phyloP scores from a whole-genome alignment of 2,888 invertebrate species.

The Drosophila colorata region DNA sequence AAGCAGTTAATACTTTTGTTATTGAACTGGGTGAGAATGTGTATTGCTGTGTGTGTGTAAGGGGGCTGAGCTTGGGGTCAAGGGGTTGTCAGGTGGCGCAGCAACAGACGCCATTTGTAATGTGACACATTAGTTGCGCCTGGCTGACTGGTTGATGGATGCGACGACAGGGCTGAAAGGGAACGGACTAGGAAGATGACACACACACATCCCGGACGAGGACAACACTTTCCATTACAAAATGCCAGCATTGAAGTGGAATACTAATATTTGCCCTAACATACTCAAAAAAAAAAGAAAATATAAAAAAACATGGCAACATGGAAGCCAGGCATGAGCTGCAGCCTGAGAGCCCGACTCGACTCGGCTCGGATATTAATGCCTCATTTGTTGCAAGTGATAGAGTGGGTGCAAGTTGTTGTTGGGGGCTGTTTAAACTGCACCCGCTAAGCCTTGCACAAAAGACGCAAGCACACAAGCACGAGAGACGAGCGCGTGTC shows the following conservation, averaged over 20 bases:
- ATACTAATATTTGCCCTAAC: conserved; percentile 77
- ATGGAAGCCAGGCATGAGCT: conserved; percentile 53
- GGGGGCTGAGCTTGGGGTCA: neutral
- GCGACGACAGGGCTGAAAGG: conserved; percentile 21
- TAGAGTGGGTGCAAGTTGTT: conserved; percentile 21
- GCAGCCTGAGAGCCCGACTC: neutral
- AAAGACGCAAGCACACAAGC: conserved; percentile 43
- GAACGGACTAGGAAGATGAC: conserved; percentile 24
- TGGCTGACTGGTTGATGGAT: conserved; percentile 68
- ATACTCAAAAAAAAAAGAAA: conserved; percentile 60
- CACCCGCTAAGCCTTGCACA: conserved; percentile 63
- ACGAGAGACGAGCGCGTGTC: neutral
- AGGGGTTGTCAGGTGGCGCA: conserved; percentile 31
- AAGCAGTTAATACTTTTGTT: conserved; percentile 66
- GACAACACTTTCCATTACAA: conserved; percentile 78
- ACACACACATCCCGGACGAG: conserved; percentile 11
- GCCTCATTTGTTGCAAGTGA: conserved; percentile 78
- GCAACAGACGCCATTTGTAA: conserved; percentile 66
- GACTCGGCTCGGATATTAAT: conserved; percentile 75
- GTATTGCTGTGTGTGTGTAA: neutral
- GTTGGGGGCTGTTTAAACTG: conserved; percentile 31
- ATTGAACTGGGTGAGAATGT: conserved; percentile 55
- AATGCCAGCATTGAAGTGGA: conserved; percentile 78
- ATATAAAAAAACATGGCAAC: conserved; percentile 28
- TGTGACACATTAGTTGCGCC: conserved; percentile 77